Evolutionary conservation across 2,888 invertebrate species (phyloP).

Genomic region (Cataglyphis livida): DNA sequence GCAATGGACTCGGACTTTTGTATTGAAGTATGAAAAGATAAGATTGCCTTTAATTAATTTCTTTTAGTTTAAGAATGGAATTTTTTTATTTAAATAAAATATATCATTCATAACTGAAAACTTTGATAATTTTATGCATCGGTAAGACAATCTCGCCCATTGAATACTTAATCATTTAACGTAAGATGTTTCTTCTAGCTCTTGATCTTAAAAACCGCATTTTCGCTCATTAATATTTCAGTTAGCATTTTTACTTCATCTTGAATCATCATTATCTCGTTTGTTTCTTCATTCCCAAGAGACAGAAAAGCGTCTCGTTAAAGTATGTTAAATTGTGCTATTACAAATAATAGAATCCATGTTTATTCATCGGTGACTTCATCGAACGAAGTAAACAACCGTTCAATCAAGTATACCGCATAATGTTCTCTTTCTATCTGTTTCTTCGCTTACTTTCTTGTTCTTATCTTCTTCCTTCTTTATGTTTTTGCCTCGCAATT

Average conservation of each 20-base stretch:
- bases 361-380: slow-evolving; percentile 40
- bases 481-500: slow-evolving; percentile 61
- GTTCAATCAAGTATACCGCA: slow-evolving; percentile 20
- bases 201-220: background rate
- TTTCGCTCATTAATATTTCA: background rate
- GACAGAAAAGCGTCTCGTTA: slow-evolving; percentile 29
- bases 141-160: background rate
- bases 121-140: background rate
- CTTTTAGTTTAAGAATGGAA: background rate
- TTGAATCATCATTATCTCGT: slow-evolving; percentile 32
- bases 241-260: background rate
- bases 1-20: background rate
- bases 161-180: slow-evolving; percentile 4
- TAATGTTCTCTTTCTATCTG: slow-evolving; percentile 15
- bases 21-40: background rate
- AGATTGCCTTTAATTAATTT: background rate
- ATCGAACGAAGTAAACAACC: slow-evolving; percentile 18
- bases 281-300: slow-evolving; percentile 10
- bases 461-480: slow-evolving; percentile 12
- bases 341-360: slow-evolving; percentile 32
- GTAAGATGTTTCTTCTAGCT: background rate
- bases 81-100: background rate
- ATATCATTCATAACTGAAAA: background rate
- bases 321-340: slow-evolving; percentile 28
- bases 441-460: slow-evolving; percentile 10